These are phyloP conservation scores for Amiota communis DNA, from an alignment of 2,888 invertebrate genomes.

Conservation along the genomic window DNA sequence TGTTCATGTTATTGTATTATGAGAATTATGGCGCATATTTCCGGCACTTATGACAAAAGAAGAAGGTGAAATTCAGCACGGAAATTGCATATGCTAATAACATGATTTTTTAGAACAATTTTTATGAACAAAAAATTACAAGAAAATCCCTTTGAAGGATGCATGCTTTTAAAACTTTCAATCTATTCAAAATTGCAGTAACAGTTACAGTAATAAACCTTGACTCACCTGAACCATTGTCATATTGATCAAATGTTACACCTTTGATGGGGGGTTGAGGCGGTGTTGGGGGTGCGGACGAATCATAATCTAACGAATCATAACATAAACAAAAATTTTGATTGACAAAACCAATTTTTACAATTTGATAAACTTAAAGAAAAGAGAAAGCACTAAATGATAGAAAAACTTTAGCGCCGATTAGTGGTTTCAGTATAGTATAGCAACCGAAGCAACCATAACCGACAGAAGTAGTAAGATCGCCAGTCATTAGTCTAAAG, in stretches of 20 bases:
- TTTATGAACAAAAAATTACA: too few relatives aligned
- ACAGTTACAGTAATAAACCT: background rate
- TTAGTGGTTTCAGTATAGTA: slow-evolving; percentile 29
- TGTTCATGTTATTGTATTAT: background rate
- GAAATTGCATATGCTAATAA: too few relatives aligned
- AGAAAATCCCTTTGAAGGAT: too few relatives aligned
- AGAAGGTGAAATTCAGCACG: too few relatives aligned
- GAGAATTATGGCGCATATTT: background rate
- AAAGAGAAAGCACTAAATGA: slow-evolving; percentile 33
- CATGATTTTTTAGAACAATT: too few relatives aligned
- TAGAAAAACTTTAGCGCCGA: slow-evolving; percentile 12
- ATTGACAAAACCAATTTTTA: slow-evolving; percentile 45
- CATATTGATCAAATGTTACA: slow-evolving; percentile 75
- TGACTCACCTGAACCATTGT: slow-evolving; percentile 77
- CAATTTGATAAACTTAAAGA: background rate
- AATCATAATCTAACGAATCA: slow-evolving; percentile 61
- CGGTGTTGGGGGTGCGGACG: slow-evolving; percentile 73
- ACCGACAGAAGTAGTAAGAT: slow-evolving; percentile 27
- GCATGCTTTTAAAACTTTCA: too few relatives aligned
- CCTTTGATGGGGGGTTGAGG: slow-evolving; percentile 79
- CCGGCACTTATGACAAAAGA: background rate
- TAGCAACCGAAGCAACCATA: slow-evolving; percentile 6
- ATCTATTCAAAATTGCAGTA: too few relatives aligned
- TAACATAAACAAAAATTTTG: slow-evolving; percentile 36
- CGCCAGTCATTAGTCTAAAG: slow-evolving; percentile 18